A percentile compares a stretch with the other conserved stretches of the same genome.
Evolutionary conservation across 2,888 invertebrate genomes (phyloP).

Genomic region (Pteria penguin): DNA sequence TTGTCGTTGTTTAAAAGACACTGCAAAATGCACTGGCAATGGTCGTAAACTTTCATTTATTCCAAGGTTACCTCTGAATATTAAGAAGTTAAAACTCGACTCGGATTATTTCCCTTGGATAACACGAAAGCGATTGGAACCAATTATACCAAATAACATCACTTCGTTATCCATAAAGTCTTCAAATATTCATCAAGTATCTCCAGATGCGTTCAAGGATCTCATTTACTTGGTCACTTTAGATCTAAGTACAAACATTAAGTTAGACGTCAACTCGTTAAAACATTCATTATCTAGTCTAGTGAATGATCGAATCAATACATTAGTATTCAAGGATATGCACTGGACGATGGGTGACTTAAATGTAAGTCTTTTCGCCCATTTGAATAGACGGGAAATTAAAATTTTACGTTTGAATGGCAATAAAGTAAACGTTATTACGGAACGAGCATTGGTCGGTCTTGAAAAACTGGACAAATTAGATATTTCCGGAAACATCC

Average conservation of each 20-base stretch:
- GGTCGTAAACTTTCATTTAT: not conserved
- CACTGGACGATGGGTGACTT: not conserved
- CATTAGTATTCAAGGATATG: not conserved
- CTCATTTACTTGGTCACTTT: not conserved
- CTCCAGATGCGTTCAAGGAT: not conserved
- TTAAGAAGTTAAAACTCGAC: not conserved
- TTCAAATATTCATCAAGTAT: not conserved
- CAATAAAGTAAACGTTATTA: not conserved
- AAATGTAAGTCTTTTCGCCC: not conserved
- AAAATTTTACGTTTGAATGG: not conserved
- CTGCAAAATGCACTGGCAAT: not conserved
- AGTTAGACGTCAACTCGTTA: not conserved
- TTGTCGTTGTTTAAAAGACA: no score
- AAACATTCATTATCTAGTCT: not conserved
- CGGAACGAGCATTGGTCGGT: not conserved
- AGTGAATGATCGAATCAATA: not conserved
- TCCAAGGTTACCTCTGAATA: not conserved
- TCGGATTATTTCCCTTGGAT: not conserved
- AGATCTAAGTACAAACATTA: not conserved
- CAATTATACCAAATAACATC: not conserved
- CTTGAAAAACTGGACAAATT: not conserved
- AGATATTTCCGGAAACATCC: not conserved
- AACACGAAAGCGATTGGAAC: not conserved
- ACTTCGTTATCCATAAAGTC: not conserved
- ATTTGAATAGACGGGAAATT: not conserved